These are phyloP conservation scores for Megalops cyprinoides DNA, from an alignment of 2,797 vertebrate genomes.

Conservation along the genomic window DNA sequence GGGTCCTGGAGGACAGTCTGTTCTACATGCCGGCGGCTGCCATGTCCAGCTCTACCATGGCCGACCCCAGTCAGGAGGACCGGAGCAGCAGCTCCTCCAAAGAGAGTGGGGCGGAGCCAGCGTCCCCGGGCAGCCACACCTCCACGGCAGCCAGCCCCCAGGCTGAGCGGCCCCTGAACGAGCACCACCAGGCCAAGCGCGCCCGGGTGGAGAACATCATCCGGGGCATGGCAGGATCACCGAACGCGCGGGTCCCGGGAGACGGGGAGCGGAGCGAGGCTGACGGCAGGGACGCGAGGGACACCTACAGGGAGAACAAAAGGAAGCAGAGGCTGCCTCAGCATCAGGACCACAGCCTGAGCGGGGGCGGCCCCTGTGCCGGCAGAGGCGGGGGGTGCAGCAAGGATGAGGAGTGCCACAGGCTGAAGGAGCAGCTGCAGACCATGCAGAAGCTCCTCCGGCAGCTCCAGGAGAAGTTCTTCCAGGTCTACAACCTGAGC, in stretches of 20 bases:
- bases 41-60: slow-evolving; percentile 54
- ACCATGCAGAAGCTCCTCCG: slow-evolving; percentile 84
- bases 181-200: slow-evolving; percentile 85
- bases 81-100: slow-evolving; percentile 63
- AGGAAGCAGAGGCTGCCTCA: slow-evolving; percentile 83
- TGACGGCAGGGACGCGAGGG: slow-evolving; percentile 44
- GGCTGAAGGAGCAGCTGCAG: slow-evolving; percentile 86
- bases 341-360: slow-evolving; percentile 71
- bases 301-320: slow-evolving; percentile 75
- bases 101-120: slow-evolving; percentile 63
- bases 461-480: slow-evolving; percentile 83
- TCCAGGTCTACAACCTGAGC: slow-evolving; percentile 73
- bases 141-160: slow-evolving; percentile 58
- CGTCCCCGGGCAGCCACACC: slow-evolving; percentile 59
- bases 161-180: slow-evolving; percentile 67
- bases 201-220: slow-evolving; percentile 93
- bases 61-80: slow-evolving; percentile 68
- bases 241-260: slow-evolving; percentile 56
- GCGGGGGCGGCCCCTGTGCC: slow-evolving; percentile 23
- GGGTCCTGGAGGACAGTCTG: slow-evolving; percentile 65
- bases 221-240: slow-evolving; percentile 82
- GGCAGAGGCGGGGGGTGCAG: slow-evolving; percentile 50
- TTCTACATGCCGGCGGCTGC: slow-evolving; percentile 66
- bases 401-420: slow-evolving; percentile 76
- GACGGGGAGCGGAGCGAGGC: slow-evolving; percentile 38